Evolutionary conservation across 2,888 invertebrate species (phyloP).

Genomic region (Conus canariensis): DNA sequence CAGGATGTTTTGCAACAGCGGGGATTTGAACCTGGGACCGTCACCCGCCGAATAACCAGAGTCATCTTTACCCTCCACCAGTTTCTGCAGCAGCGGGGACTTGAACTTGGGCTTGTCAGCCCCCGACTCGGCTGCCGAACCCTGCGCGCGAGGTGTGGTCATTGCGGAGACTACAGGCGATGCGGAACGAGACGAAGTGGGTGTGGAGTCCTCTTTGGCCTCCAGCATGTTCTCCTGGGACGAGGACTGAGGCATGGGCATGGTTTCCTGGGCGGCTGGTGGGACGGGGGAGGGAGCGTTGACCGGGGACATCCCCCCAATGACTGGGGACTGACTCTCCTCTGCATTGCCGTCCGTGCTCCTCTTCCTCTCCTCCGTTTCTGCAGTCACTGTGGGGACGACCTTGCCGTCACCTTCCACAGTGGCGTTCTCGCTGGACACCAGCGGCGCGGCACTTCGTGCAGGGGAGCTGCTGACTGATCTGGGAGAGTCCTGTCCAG

Average conservation of each 20-base stretch:
- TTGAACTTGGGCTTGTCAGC: slow-evolving; percentile 65
- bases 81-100: slow-evolving; percentile 73
- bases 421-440: slow-evolving; percentile 11
- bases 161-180: not conserved
- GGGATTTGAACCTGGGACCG: slow-evolving; percentile 73
- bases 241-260: not conserved
- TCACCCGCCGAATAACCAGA: slow-evolving; percentile 53
- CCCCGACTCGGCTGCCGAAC: slow-evolving; percentile 36
- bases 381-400: not conserved
- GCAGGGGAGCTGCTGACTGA: slow-evolving; percentile 62
- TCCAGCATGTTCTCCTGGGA: slow-evolving; percentile 24
- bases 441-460: slow-evolving; percentile 50
- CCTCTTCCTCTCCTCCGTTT: not conserved
- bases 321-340: not conserved
- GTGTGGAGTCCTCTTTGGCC: not conserved
- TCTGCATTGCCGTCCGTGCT: slow-evolving; percentile 39
- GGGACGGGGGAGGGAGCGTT: slow-evolving; percentile 20
- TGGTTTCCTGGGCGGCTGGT: not conserved
- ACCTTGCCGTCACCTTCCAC: slow-evolving; percentile 29
- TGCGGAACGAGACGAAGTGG: not conserved
- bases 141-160: not conserved
- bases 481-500: slow-evolving; percentile 54
- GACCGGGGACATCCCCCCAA: not conserved
- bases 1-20: slow-evolving; percentile 72
- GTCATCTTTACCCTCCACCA: slow-evolving; percentile 63